Conservation (phyloP, 2,113 vertebrate species). For the Thymallus thymallus region DNA sequence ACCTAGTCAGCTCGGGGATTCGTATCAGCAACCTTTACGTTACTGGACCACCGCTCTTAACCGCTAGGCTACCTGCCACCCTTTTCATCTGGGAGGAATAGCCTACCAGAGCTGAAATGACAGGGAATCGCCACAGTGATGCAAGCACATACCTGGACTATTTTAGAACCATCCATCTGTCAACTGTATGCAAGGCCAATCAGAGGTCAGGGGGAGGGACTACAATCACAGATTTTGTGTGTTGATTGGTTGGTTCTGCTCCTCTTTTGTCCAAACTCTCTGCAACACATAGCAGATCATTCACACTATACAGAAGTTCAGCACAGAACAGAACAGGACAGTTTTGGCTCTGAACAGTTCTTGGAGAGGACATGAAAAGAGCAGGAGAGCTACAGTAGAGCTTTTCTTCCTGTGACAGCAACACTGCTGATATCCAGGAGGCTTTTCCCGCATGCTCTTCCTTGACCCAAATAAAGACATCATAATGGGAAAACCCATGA, state of each 20-base stretch:
- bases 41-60: too few species aligned
- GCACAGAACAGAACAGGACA: not conserved
- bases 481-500: not conserved
- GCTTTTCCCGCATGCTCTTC: not conserved
- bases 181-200: slow-evolving; percentile 19
- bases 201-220: not conserved
- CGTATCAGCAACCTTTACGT: too few species aligned
- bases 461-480: slow-evolving; percentile 31
- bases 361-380: slow-evolving; percentile 29
- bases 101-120: slow-evolving; percentile 50
- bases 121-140: slow-evolving; percentile 21
- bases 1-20: too few species aligned
- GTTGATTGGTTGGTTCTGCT: not conserved
- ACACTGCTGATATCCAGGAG: too few species aligned
- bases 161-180: slow-evolving; percentile 31
- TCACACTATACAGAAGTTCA: not conserved
- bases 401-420: too few species aligned
- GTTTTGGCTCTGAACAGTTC: slow-evolving; percentile 12
- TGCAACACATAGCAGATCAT: not conserved
- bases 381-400: not conserved
- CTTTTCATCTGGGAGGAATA: slow-evolving; percentile 36
- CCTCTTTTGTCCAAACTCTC: not conserved
- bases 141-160: slow-evolving; percentile 30
- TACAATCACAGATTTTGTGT: slow-evolving; percentile 3
- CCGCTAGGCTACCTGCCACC: too few species aligned